A percentile compares a stretch with the other conserved stretches of the same genome.
Evolutionary conservation across 2,113 vertebrate species (phyloP).

Genomic region (Leucopsar rothschildi): DNA sequence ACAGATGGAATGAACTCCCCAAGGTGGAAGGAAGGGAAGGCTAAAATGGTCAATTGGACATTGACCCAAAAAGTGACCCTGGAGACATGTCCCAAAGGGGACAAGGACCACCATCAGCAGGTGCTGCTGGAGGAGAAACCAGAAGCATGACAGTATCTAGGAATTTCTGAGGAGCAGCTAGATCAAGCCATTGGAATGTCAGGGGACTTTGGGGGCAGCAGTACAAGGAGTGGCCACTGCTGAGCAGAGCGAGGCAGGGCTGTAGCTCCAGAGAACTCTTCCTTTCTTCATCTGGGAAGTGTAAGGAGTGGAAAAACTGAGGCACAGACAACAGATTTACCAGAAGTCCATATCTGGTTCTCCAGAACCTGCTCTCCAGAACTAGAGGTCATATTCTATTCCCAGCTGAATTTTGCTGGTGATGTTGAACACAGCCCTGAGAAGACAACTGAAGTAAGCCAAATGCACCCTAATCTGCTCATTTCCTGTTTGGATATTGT

Average conservation of each 20-base stretch:
- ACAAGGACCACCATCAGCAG: not conserved
- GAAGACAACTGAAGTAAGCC: not conserved
- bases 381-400: not conserved
- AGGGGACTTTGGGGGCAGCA: not conserved
- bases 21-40: not conserved
- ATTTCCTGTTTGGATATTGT: not conserved
- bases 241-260: not conserved
- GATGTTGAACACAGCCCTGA: not conserved
- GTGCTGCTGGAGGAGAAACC: not conserved
- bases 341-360: not conserved
- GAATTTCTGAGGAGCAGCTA: not conserved
- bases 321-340: not conserved
- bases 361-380: not conserved
- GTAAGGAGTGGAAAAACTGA: not conserved
- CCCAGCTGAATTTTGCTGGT: not conserved
- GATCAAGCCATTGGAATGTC: not conserved
- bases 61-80: not conserved
- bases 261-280: not conserved
- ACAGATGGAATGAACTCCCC: not conserved
- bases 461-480: not conserved
- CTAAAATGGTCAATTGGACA: not conserved
- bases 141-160: not conserved
- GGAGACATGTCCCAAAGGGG: not conserved
- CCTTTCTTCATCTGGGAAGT: not conserved
- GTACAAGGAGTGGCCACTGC: fast-evolving